These are phyloP conservation scores for Hipposideros larvatus DNA, from an alignment of 2,797 vertebrate species.

Conservation along the genomic window DNA sequence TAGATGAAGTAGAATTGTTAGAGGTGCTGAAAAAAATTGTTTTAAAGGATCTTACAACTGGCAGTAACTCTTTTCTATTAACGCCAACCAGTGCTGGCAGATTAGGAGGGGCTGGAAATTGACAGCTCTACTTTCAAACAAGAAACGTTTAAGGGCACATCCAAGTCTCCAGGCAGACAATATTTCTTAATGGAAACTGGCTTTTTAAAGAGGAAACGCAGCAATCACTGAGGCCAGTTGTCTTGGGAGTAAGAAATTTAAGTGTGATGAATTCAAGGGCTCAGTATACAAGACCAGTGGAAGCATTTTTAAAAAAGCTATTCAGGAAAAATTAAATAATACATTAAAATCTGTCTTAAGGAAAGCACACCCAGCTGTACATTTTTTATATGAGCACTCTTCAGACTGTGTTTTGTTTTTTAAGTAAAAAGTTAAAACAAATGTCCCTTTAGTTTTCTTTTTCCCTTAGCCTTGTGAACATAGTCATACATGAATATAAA, in stretches of 20 bases:
- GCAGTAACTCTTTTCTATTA: not conserved
- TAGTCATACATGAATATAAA: not conserved
- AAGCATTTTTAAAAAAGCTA: not conserved
- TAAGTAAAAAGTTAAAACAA: not conserved
- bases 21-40: not conserved
- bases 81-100: not conserved
- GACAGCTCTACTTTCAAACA: not conserved
- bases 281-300: not conserved
- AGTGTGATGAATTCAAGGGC: not conserved
- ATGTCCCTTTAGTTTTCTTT: not conserved
- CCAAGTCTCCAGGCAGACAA: not conserved
- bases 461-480: not conserved
- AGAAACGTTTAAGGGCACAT: not conserved
- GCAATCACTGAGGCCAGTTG: not conserved
- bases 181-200: not conserved
- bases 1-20: not conserved
- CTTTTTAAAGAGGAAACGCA: not conserved
- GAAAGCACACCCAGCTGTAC: not conserved
- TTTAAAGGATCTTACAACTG: not conserved
- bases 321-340: not conserved
- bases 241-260: not conserved
- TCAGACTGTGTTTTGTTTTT: not conserved
- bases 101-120: not conserved
- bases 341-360: not conserved
- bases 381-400: not conserved